Evolutionary conservation across 2,888 invertebrate genomes (phyloP), one percentile per base, ranked within the genome.

Genomic region (Meandrusa payeni): DNA sequence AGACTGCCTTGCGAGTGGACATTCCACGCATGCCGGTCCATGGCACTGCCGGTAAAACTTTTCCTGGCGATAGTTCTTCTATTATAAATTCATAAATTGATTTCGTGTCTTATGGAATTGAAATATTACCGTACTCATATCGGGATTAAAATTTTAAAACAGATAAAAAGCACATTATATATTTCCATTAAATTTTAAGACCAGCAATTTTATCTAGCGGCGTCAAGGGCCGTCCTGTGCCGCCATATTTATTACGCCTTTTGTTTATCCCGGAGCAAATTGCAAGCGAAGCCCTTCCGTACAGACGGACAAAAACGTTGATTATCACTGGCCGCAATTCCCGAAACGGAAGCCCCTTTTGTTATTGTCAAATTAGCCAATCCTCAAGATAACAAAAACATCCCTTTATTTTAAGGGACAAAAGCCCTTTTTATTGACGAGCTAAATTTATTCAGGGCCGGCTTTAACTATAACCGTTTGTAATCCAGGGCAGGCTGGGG

Each of bases 371-470:
- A 87, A 87, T 87, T 87, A 87, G 82, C 74, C 87, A 81, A 83
- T 87, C 81, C 87, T 86, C 87, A 87, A 87, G 87, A 87, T 87
- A 87, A 86, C 86, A 87, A 85, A 83, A 85, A 83, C 79, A 82
- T 67, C 80, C 86, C 81, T 82, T 83, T 77, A 68, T 72, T 62
- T 60, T 59, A 69, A 75, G 72, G 80, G 76, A 83, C 82, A 85
- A 83, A 43, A 76, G 76, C 72, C 76, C 75, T 72, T 78, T 70
- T 80, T 83, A 86, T 85, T 83, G 83, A 83, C 78, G 83, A 66
- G 59, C 62, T 57, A 71, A 80, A 85, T 83, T 78, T 82, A 81
- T 81, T 78, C 78, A 75, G 79, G 80, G 69, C 52, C 66, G 78
- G 79, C 67, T 64, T 82, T 85, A 83, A 86, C 87, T 86, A 86